phyloP scores from a whole-genome alignment of 1,140 invertebrate species.

The Heliothis virescens region DNA sequence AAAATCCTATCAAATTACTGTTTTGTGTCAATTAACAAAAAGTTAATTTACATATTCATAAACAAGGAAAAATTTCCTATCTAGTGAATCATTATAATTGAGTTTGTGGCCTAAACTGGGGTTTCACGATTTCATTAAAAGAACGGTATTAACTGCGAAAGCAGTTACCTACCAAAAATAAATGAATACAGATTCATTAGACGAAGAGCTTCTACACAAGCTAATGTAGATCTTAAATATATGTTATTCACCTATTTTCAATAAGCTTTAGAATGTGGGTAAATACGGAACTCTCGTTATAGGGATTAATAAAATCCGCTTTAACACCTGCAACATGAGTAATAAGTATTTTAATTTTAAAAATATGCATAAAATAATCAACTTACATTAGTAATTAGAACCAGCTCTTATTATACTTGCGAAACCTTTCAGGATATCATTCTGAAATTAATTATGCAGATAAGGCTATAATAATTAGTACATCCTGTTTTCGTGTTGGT shows the following conservation, averaged over 20 bases:
- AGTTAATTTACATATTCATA: background rate
- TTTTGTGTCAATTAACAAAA: background rate
- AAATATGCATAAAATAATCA: background rate
- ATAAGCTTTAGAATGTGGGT: constrained; percentile 19
- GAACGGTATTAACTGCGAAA: no score
- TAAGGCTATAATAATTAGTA: no score
- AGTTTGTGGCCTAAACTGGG: no score
- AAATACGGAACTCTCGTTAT: background rate
- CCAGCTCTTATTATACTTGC: no score
- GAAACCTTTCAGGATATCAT: no score
- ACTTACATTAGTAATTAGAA: background rate
- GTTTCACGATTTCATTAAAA: no score
- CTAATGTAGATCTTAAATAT: constrained; percentile 1
- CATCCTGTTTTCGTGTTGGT: no score
- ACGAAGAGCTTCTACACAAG: background rate
- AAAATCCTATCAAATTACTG: background rate
- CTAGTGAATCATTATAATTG: no score
- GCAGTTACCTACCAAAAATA: background rate
- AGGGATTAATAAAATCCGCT: constrained; percentile 33
- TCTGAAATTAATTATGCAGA: no score
- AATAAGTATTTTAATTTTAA: background rate
- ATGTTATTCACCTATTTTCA: constrained; percentile 8
- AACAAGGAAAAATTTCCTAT: no score
- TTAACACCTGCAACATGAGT: constrained; percentile 11
- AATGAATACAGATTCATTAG: background rate